Base-by-base conservation (phyloP, 2,888 invertebrate genomes). In the Choreutis nemorana region DNA sequence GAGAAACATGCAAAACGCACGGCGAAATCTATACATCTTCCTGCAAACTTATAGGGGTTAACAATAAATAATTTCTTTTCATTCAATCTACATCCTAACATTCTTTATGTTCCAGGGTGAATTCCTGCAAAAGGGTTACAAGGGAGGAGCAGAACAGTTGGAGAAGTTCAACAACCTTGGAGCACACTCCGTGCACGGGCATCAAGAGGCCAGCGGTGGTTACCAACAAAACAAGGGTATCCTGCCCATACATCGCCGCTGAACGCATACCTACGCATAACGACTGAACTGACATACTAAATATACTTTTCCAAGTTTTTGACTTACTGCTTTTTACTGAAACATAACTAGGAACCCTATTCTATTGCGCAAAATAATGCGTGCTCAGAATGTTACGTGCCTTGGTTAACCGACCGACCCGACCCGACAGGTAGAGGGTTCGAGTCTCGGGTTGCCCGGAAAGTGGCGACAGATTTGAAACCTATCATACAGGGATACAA, bases 131-230 rank as follows among this genome's bases (percentile, higher is more conserved):
- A 83, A 83, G 39, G 83, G 81, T 41, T 83, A 78, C 59, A 80
- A 80, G 33, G 83, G 81, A 7, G 82, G 77, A 18, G 80, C 83
- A 2, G 81, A 83, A 41, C 68, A 77, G 23, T 66, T 81, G 53
- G 83, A 82, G 41, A 78, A 81, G 35, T 83, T 81, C 54, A 84
- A 83, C 48, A 84, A 84, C 35, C 62, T 82, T 13, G 85, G 84
- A 20, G 82, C 83, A 23, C 83, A 84, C 29, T 82, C 83, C 0
- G 57, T 85, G 21, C 71, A 84, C 35, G 84, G 84, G 0, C 84
- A 84, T 40, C 84, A 84, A 37, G 85, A 85, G 36, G 80, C 81
- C 18, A 81, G 66, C 35, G 81, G 80, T 3, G 80, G 82, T 18
- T 83, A 67, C 51, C 73, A 78, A 33, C 81, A 83, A 42, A 81